These are phyloP conservation scores for Monochamus alternatus DNA, from an alignment of 2,888 invertebrate genomes.

Conservation along the genomic window DNA sequence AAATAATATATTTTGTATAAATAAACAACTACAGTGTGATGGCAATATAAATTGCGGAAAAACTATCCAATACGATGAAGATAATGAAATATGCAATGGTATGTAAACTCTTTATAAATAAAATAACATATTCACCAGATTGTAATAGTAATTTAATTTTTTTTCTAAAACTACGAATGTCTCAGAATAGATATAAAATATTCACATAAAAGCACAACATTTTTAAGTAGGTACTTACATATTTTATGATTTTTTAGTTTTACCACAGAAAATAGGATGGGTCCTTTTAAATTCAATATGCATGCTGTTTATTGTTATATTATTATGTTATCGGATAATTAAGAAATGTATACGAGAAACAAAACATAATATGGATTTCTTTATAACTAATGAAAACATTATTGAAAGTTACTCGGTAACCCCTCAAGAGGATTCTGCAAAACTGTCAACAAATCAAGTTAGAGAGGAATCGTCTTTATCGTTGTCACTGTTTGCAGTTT, in stretches of 20 bases:
- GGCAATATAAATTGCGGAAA: slow-evolving; percentile 10
- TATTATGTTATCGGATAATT: slow-evolving; percentile 12
- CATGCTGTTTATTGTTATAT: neutral
- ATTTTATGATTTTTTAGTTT: slow-evolving; percentile 4
- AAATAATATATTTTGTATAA: slow-evolving; percentile 4
- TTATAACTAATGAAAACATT: neutral
- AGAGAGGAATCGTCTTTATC: neutral
- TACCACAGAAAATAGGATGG: slow-evolving; percentile 10
- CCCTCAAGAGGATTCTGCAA: neutral
- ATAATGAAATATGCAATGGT: slow-evolving; percentile 14
- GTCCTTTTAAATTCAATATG: neutral
- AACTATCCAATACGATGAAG: neutral
- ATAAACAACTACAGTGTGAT: slow-evolving; percentile 6
- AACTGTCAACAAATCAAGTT: neutral
- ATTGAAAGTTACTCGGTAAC: neutral
- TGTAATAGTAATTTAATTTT: too few relatives aligned
- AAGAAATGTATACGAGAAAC: slow-evolving; percentile 5
- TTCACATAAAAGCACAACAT: too few relatives aligned
- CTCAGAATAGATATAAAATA: too few relatives aligned
- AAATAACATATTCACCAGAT: too few relatives aligned
- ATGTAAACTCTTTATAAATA: neutral
- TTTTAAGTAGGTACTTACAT: too few relatives aligned
- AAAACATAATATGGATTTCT: slow-evolving; percentile 6
- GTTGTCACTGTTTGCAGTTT: neutral
- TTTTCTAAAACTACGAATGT: too few relatives aligned